Conservation (phyloP, 2,797 vertebrate species). For the Borostomias antarcticus region DNA sequence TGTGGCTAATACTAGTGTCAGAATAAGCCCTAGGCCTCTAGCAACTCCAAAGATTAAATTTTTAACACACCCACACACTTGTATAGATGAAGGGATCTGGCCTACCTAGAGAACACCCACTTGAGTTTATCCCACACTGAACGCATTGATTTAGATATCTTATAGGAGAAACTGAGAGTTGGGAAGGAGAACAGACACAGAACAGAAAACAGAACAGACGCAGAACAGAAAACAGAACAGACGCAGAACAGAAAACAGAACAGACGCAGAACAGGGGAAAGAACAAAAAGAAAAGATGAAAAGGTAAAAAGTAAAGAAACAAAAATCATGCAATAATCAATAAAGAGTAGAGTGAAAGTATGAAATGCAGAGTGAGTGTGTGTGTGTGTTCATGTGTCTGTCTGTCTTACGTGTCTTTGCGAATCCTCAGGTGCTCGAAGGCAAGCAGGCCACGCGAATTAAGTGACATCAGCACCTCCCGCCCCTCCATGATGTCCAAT, state of each 20-base stretch:
- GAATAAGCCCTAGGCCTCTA: background rate
- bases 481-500: slow-evolving; percentile 86
- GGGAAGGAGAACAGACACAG: slow-evolving; percentile 77
- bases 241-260: slow-evolving; percentile 78
- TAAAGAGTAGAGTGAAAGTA: too few relatives aligned
- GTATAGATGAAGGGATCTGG: slow-evolving; percentile 73
- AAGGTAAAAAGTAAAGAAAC: slow-evolving; percentile 70
- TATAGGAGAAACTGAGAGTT: slow-evolving; percentile 91
- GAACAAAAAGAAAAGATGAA: slow-evolving; percentile 75
- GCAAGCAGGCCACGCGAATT: slow-evolving; percentile 90
- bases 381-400: slow-evolving; percentile 50
- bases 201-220: too few relatives aligned
- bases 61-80: background rate
- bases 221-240: too few relatives aligned
- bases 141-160: slow-evolving; percentile 94
- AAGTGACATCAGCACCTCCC: slow-evolving; percentile 88
- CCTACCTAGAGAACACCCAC: slow-evolving; percentile 94
- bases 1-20: background rate
- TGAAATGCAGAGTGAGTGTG: slow-evolving; percentile 28
- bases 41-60: slow-evolving; percentile 64
- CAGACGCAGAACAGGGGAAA: slow-evolving; percentile 73
- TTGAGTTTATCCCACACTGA: slow-evolving; percentile 96
- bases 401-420: slow-evolving; percentile 92
- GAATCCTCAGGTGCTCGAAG: slow-evolving; percentile 89
- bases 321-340: slow-evolving; percentile 64